Evolutionary conservation across 2,888 invertebrate species (phyloP).

Genomic region (Vanessa cardui): DNA sequence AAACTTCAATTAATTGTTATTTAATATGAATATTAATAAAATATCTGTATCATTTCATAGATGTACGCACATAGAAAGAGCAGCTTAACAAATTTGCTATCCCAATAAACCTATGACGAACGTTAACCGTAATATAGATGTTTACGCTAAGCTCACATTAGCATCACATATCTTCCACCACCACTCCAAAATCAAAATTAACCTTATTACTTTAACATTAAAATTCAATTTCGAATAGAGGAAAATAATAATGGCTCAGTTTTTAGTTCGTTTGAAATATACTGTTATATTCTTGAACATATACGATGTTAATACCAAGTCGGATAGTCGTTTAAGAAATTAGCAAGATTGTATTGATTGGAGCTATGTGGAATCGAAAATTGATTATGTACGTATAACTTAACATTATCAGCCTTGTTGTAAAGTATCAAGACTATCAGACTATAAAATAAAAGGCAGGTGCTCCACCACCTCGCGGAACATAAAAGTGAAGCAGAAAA

Average conservation of each 20-base stretch:
- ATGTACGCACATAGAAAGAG: constrained; percentile 32
- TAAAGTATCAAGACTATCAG: too few species aligned
- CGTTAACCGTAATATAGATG: constrained; percentile 43
- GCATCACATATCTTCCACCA: constrained; percentile 23
- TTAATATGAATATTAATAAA: too few species aligned
- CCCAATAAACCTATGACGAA: constrained; percentile 47
- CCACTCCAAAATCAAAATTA: constrained; percentile 23
- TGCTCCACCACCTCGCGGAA: too few species aligned
- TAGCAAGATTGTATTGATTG: constrained; percentile 25
- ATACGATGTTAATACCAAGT: constrained; percentile 44
- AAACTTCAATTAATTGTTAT: too few species aligned
- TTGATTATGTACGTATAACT: constrained; percentile 44
- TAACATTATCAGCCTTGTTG: too few species aligned
- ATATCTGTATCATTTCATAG: background rate
- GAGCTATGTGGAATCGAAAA: constrained; percentile 45
- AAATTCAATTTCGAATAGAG: constrained; percentile 15
- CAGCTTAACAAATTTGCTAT: constrained; percentile 47
- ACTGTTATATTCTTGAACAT: constrained; percentile 43
- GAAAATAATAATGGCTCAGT: constrained; percentile 17
- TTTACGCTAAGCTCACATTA: constrained; percentile 39
- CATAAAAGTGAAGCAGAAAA: too few species aligned
- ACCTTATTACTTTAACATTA: constrained; percentile 21
- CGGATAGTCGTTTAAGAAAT: constrained; percentile 43
- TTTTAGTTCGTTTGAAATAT: constrained; percentile 20
- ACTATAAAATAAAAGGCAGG: too few species aligned